Conservation (phyloP, 2,113 vertebrate genomes). For the Tachysurus fulvidraco region DNA sequence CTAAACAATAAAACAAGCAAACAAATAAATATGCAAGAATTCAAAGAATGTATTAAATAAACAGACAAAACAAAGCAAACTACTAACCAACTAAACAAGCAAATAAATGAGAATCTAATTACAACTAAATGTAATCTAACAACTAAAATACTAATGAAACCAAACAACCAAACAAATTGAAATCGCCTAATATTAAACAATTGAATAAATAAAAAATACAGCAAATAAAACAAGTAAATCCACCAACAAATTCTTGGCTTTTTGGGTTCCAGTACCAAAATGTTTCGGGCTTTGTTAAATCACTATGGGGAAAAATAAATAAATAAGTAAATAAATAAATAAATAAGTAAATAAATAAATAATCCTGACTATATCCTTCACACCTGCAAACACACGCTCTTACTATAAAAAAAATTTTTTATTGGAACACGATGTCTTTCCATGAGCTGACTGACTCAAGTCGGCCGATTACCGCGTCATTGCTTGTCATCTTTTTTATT, state of each 20-base stretch:
- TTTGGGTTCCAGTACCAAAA: background rate
- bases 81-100: too few species aligned
- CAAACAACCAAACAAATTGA: too few species aligned
- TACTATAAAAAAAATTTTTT: background rate
- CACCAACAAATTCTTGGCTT: background rate
- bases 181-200: background rate
- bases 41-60: background rate
- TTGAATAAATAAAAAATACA: background rate
- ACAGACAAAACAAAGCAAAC: background rate
- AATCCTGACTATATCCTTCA: background rate
- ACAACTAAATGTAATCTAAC: too few species aligned
- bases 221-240: background rate
- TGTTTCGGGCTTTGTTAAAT: background rate
- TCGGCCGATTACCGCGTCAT: too few species aligned
- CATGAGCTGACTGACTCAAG: background rate
- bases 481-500: background rate
- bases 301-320: background rate
- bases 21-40: too few species aligned
- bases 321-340: too few species aligned
- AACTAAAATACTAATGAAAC: too few species aligned
- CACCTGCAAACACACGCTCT: background rate
- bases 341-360: background rate
- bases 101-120: too few species aligned
- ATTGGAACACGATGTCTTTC: background rate
- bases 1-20: background rate